phyloP scores from a whole-genome alignment of 2,888 invertebrate genomes.

The Agriotes lineatus region DNA sequence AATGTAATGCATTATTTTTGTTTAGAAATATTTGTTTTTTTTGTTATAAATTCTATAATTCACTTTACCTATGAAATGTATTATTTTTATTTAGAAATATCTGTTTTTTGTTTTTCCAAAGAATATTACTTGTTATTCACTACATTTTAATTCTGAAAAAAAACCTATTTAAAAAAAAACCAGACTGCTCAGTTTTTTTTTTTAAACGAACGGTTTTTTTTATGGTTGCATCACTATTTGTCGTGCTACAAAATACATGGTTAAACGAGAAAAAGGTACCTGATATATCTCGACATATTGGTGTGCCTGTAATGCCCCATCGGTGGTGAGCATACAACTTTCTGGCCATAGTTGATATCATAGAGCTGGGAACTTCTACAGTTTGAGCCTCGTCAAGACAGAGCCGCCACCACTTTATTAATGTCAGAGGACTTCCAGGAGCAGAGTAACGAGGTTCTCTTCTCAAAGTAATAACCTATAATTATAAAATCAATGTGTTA shows the following conservation, averaged over 20 bases:
- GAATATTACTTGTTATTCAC: too few relatives aligned
- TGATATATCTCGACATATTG: constrained; percentile 63
- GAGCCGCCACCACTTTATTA: constrained; percentile 82
- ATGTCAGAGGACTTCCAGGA: constrained; percentile 75
- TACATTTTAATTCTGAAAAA: too few relatives aligned
- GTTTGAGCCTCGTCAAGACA: constrained; percentile 86
- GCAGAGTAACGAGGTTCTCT: constrained; percentile 74
- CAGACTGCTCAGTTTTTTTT: too few relatives aligned
- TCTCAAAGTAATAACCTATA: constrained; percentile 64
- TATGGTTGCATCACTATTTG: too few relatives aligned
- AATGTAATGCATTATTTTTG: too few relatives aligned
- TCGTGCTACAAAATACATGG: constrained; percentile 48
- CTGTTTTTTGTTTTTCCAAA: too few relatives aligned
- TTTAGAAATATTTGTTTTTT: too few relatives aligned
- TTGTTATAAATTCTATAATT: too few relatives aligned
- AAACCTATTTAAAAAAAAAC: too few relatives aligned
- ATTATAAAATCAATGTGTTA: not conserved
- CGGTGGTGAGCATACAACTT: constrained; percentile 72
- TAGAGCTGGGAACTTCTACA: constrained; percentile 73
- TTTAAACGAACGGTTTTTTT: too few relatives aligned
- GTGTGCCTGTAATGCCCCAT: constrained; percentile 83
- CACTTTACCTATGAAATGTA: too few relatives aligned
- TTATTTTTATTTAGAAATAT: too few relatives aligned
- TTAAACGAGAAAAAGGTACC: constrained; percentile 48
- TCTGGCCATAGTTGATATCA: constrained; percentile 74